phyloP scores from a whole-genome alignment of 2,113 vertebrate species.

The Trematomus loennbergii region DNA sequence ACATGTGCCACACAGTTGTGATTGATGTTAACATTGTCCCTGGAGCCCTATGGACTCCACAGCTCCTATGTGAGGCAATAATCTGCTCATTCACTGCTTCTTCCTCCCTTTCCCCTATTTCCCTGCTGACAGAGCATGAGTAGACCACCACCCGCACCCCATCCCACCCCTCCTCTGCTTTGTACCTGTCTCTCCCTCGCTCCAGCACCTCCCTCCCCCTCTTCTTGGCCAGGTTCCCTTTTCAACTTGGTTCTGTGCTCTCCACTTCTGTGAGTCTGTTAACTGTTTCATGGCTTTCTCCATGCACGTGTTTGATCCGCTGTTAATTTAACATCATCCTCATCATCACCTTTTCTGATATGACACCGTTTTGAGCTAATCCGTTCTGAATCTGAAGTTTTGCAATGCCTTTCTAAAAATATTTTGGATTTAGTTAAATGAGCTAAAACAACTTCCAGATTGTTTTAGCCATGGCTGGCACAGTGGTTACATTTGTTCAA shows the following conservation, averaged over 20 bases:
- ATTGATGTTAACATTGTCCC: slow-evolving; percentile 60
- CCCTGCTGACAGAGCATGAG: slow-evolving; percentile 57
- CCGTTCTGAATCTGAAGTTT: neutral
- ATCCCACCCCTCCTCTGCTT: slow-evolving; percentile 43
- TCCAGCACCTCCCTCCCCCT: slow-evolving; percentile 67
- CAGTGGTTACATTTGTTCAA: slow-evolving; percentile 7
- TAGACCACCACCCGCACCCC: slow-evolving; percentile 30
- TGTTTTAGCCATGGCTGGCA: neutral
- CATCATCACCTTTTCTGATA: neutral
- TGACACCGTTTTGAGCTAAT: slow-evolving; percentile 20
- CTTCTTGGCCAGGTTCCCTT: slow-evolving; percentile 75
- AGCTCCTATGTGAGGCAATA: slow-evolving; percentile 51
- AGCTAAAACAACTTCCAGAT: neutral
- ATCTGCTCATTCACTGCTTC: slow-evolving; percentile 56
- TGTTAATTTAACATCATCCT: slow-evolving; percentile 26
- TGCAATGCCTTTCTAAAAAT: slow-evolving; percentile 14
- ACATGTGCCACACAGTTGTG: slow-evolving; percentile 40
- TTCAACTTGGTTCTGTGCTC: slow-evolving; percentile 67
- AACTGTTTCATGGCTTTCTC: slow-evolving; percentile 64
- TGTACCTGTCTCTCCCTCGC: slow-evolving; percentile 74
- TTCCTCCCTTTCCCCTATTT: slow-evolving; percentile 30
- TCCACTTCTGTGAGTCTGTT: slow-evolving; percentile 58
- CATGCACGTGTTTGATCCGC: slow-evolving; percentile 1
- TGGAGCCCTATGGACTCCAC: slow-evolving; percentile 37
- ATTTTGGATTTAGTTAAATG: slow-evolving; percentile 18